Evolutionary conservation across 1,140 invertebrate genomes (phyloP).

Genomic region (Saccostrea glomerata): DNA sequence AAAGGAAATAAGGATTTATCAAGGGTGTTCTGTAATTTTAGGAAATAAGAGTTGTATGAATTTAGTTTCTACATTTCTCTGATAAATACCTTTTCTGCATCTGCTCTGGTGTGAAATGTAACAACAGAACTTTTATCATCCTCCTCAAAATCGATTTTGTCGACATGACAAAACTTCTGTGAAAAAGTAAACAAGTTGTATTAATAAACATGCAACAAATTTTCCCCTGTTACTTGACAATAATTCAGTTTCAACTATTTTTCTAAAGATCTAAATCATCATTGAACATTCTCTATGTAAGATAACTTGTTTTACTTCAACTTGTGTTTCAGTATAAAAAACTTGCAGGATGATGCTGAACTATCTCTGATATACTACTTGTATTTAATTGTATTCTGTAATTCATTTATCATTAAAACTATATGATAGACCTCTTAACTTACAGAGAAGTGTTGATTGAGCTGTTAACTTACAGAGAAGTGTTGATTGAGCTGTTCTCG

Average conservation of each 20-base stretch:
- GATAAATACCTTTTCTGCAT: conserved; percentile 83
- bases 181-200: conserved; percentile 50
- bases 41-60: too few species aligned
- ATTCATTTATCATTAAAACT: too few species aligned
- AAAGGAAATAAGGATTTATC: background rate
- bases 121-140: conserved; percentile 85
- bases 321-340: background rate
- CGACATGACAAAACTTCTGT: conserved; percentile 87
- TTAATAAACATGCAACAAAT: too few species aligned
- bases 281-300: background rate
- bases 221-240: too few species aligned
- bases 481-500: conserved; percentile 85
- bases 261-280: background rate
- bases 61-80: too few species aligned
- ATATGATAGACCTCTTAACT: too few species aligned
- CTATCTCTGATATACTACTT: too few species aligned
- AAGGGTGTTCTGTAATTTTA: background rate
- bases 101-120: conserved; percentile 86
- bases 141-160: conserved; percentile 85
- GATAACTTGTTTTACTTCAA: too few species aligned
- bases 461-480: conserved; percentile 83
- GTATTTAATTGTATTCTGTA: too few species aligned
- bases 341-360: background rate
- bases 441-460: too few species aligned
- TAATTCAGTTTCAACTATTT: too few species aligned